Evolutionary conservation across 35 echinoderm and acorn worm genomes (phyloP), one percentile per base, ranked within the genome.

Genomic region (Ophioderma brevispina): DNA sequence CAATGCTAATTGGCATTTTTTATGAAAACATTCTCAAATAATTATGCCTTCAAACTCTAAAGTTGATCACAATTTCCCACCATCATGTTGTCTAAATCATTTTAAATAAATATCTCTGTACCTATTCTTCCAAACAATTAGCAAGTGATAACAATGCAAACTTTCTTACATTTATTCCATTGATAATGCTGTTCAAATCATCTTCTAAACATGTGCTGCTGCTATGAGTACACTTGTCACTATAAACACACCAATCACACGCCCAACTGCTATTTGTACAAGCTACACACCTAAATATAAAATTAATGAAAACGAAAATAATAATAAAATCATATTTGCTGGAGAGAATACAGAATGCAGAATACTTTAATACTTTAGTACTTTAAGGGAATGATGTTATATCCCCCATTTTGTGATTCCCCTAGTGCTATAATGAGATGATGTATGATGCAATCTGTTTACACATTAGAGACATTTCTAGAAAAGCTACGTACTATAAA

Each of bases 181-280:
- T 25, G n/a, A 70, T 70, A 25, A 70, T 70, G 59, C 59, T 70
- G 4, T 1, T 25, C 3, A 3, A 4, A 6, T 3, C 15, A 70
- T 70, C 59, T 3, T 70, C 59, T 2, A 1, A 15, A 25, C 59
- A 70, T 25, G 59, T 70, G 15, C 59, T 70, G 59, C n/a, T 70
- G 28, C n/a, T 25, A 70, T 70, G 59, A 4, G 59, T 70, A 70
- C 59, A 70, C 23, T 13, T 70, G 59, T 70, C n/a, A 25, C 59
- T 70, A 70, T 70, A 70, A 25, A 70, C n/a, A 70, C 59, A 70
- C 59, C 59, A 70, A 70, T 70, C 59, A 70, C 59, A 70, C 10
- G 59, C 59, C 59, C 59, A 70, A 25, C 59, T 70, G 28, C 59
- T 70, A 30, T 70, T 70, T 1, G 59, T 70, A 30, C 59, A 70